Evolutionary conservation across 2,797 vertebrate genomes (phyloP).

Genomic region (Myripristis murdjan): DNA sequence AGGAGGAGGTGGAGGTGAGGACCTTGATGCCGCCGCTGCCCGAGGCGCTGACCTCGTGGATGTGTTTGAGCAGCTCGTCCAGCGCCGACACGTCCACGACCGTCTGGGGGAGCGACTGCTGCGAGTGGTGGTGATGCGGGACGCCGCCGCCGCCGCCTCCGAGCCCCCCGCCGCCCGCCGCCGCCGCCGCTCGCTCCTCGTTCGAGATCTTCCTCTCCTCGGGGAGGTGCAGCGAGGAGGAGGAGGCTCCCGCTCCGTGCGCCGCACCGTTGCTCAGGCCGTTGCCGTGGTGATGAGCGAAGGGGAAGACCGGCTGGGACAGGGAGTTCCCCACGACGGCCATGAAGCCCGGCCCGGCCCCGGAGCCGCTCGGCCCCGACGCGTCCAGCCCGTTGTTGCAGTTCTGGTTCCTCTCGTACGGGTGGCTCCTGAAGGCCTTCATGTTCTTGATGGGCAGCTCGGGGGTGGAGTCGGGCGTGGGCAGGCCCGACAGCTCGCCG

Average conservation of each 20-base stretch:
- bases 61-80: conserved; percentile 89
- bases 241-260: conserved; percentile 39
- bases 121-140: conserved; percentile 67
- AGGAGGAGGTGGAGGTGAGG: conserved; percentile 76
- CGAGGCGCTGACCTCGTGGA: conserved; percentile 83
- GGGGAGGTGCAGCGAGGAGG: conserved; percentile 61
- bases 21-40: conserved; percentile 78
- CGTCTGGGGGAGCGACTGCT: conserved; percentile 77
- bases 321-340: conserved; percentile 55
- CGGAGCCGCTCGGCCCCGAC: conserved; percentile 46
- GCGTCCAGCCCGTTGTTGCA: conserved; percentile 83
- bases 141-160: background rate
- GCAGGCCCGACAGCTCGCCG: conserved; percentile 85
- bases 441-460: conserved; percentile 87
- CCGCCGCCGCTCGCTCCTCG: conserved; percentile 66
- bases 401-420: conserved; percentile 88
- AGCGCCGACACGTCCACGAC: conserved; percentile 88
- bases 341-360: conserved; percentile 59
- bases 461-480: conserved; percentile 88
- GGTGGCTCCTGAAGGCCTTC: conserved; percentile 74
- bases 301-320: conserved; percentile 75
- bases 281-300: conserved; percentile 61
- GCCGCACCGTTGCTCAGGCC: conserved; percentile 63
- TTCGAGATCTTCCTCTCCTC: conserved; percentile 72
- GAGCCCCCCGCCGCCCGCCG: background rate